Conservation (phyloP, 1,140 invertebrate species). For the Anoplolepis gracilipes region DNA sequence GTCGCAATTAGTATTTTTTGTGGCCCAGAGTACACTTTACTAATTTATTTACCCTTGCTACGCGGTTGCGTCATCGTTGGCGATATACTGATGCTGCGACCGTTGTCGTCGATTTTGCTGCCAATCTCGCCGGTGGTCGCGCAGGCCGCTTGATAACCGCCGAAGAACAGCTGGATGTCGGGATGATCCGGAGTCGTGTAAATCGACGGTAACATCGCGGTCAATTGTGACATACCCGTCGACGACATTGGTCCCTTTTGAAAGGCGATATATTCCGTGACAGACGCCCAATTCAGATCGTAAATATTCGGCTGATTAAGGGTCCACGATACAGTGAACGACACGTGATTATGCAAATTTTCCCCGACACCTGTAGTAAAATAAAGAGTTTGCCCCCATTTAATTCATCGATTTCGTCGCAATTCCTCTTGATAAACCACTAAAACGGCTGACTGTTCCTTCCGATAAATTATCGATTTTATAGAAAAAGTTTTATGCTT, state of each 20-base stretch:
- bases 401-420: conserved; percentile 14
- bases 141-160: conserved; percentile 89
- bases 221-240: conserved; percentile 88
- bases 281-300: conserved; percentile 88
- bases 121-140: conserved; percentile 86
- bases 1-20: conserved; percentile 22
- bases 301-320: conserved; percentile 86
- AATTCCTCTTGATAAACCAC: not conserved
- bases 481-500: conserved; percentile 16
- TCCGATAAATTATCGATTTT: not conserved
- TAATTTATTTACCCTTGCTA: conserved; percentile 83
- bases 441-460: not conserved
- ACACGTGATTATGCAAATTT: conserved; percentile 91
- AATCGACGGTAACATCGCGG: conserved; percentile 88
- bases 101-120: conserved; percentile 87
- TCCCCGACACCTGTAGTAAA: conserved; percentile 88
- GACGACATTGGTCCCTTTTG: conserved; percentile 88
- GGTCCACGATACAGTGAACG: conserved; percentile 85
- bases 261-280: conserved; percentile 88
- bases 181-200: conserved; percentile 87
- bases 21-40: not conserved
- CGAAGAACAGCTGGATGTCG: conserved; percentile 90
- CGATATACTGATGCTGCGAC: conserved; percentile 85
- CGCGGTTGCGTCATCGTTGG: conserved; percentile 86
- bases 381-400: not conserved